Evolutionary conservation across 2,113 vertebrate genomes (phyloP), one percentile per base, ranked within the genome.

Genomic region (Lycocorax pyrrhopterus): DNA sequence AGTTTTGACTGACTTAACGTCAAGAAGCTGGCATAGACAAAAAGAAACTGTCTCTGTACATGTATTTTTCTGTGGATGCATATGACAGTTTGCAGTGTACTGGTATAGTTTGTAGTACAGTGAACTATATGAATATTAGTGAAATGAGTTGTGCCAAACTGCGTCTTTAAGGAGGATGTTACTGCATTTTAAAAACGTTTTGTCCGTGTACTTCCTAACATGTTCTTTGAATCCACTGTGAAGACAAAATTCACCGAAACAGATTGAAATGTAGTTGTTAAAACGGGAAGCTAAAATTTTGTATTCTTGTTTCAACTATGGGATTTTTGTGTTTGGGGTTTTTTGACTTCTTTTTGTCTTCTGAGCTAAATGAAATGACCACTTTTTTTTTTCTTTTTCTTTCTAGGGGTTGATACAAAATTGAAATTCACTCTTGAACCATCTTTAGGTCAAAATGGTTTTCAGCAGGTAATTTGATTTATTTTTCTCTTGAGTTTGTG

Each of bases 391-490:
- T 9, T 4, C 19, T 66, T 93, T 96, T 96, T 87, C 66, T 89
- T 96, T 97, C 27, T 75, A 99, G 99, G 99, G 74, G 99, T 99
- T 78, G 99, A 99, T 96, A 99, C 99, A 32, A 99, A 99, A 94
- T 96, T 99, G 97, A 99, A 99, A 96, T 99, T 99, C 80, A 99
- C 99, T 90, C 98, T 99, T 80, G 99, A 99, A 74, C 99, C 99
- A 11, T 99, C 98, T 55, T 95, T 99, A 95, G 99, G 99, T 86
- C 99, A 99, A 95, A 99, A 99, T 96, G 99, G 99, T 77, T 99
- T 99, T 98, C 99, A 99, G 96, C 99, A 99, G 99, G 99, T 99
- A 98, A 98, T 90, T 60, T 79, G 53, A 46, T 82, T 91, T 32
- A 63, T 94, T 95, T 81, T 94, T 88, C 84, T 73, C 56, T 81